A percentile compares a stretch with the other conserved stretches of the same genome.
Evolutionary conservation across 2,888 invertebrate genomes (phyloP).

Genomic region (Andrena bicolor): DNA sequence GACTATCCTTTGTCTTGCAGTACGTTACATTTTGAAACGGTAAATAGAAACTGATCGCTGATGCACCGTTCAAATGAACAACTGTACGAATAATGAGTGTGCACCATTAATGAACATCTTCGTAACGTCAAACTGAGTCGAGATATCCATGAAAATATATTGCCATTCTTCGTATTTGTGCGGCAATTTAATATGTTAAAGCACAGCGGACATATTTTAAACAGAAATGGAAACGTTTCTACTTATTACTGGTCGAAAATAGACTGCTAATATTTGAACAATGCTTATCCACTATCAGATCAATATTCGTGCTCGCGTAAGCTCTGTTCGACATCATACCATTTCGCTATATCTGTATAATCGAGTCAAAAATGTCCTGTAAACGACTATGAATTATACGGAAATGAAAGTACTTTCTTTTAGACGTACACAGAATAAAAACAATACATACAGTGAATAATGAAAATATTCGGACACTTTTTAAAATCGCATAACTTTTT

Average conservation of each 20-base stretch:
- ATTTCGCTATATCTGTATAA: slow-evolving; percentile 12
- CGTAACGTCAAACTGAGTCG: neutral
- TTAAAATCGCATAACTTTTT: too few species aligned
- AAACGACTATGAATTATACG: too few species aligned
- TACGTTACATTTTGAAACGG: slow-evolving; percentile 16
- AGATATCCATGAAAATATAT: neutral
- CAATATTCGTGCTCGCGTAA: slow-evolving; percentile 34
- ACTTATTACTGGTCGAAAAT: slow-evolving; percentile 50
- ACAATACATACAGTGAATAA: too few species aligned
- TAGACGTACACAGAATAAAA: too few species aligned
- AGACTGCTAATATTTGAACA: slow-evolving; percentile 57
- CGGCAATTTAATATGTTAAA: neutral
- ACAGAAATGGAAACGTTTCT: slow-evolving; percentile 30
- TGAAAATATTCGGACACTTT: too few species aligned
- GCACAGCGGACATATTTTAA: slow-evolving; percentile 10
- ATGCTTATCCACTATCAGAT: slow-evolving; percentile 52
- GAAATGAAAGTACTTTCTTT: too few species aligned
- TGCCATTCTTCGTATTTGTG: too few species aligned
- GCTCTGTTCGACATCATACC: neutral
- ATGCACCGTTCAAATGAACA: slow-evolving; percentile 7
- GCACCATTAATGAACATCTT: neutral
- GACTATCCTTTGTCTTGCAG: neutral
- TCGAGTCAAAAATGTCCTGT: too few species aligned
- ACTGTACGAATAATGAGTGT: neutral
- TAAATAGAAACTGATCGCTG: slow-evolving; percentile 16